phyloP scores from a whole-genome alignment of 2,888 invertebrate species.

The Dascillus cervinus region DNA sequence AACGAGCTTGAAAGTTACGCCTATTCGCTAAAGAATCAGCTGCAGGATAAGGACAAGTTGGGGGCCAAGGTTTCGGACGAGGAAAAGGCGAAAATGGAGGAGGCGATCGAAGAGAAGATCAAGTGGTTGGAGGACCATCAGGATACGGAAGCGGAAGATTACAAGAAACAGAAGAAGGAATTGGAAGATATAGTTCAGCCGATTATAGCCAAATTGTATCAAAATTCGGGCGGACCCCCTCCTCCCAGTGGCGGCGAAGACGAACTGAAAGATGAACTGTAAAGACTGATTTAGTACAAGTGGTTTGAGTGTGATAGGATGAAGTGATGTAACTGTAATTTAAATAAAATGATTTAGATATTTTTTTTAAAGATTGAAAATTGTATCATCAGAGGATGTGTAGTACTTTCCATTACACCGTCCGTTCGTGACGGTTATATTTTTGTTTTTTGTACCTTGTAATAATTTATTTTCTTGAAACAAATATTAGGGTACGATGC shows the following conservation, averaged over 20 bases:
- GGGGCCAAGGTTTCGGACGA: slow-evolving; percentile 83
- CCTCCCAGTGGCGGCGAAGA: slow-evolving; percentile 61
- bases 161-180: slow-evolving; percentile 91
- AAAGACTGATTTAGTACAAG: slow-evolving; percentile 37
- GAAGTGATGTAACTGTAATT: too few relatives aligned
- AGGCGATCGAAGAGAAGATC: slow-evolving; percentile 93
- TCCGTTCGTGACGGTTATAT: slow-evolving; percentile 12
- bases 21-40: slow-evolving; percentile 95
- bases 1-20: slow-evolving; percentile 97
- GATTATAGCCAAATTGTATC: slow-evolving; percentile 94
- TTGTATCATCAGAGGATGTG: too few relatives aligned
- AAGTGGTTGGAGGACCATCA: slow-evolving; percentile 97
- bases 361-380: too few relatives aligned
- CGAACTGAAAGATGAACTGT: slow-evolving; percentile 81
- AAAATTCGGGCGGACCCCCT: slow-evolving; percentile 72
- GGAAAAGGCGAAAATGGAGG: slow-evolving; percentile 91
- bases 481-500: slow-evolving; percentile 32
- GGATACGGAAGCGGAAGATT: slow-evolving; percentile 86
- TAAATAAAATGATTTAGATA: too few relatives aligned
- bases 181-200: slow-evolving; percentile 94
- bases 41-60: slow-evolving; percentile 93
- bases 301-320: too few relatives aligned
- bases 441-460: slow-evolving; percentile 24
- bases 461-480: slow-evolving; percentile 30
- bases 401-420: too few relatives aligned